Base-by-base conservation (phyloP, 1,140 invertebrate genomes). In the Maconellicoccus hirsutus region DNA sequence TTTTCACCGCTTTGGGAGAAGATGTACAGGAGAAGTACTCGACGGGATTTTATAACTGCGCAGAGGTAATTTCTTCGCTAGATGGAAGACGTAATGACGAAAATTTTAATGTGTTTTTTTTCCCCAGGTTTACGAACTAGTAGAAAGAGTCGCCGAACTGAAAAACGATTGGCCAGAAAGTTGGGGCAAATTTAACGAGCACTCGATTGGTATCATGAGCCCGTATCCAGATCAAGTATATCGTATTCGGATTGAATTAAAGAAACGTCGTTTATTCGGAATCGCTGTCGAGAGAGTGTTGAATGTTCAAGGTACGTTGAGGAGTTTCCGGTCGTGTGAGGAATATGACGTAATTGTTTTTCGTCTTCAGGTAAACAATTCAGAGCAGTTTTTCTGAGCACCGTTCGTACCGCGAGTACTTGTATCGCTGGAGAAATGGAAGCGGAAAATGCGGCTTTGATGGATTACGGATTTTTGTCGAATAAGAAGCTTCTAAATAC, bases 231-330 rank as follows among this genome's bases (percentile, higher is more conserved):
- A 94, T 79, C 92, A 95, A 81, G 88, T 91, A 14, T 84, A 86
- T 73, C 82, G 87, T 52, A 92, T 94, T 66, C 83, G 91, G 71
- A 84, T 83, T n/a, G 90, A 92, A 77, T 77, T 94, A 19, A 81
- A 91, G 38, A 90, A 91, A 77, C 80, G 85, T 4, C 82, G 86
- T 61, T 83, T 93, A 76, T 84, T 84, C 71, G 86, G 88, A 52
- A 87, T 94, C 29, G 90, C 89, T 6, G 92, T 94, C 0, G 92
- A 94, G 78, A 81, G 91, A 72, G 91, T 94, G 10, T 81, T 92
- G 0, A 94, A 94, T 80, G 90, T 93, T 0, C 92, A 94, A 81
- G 91, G 91, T 78, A 92, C 29, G n/a, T n/a, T n/a, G n/a, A n/a
- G n/a, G 29, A 33, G 29, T 33, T n/a, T n/a, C n/a, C n/a, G n/a